Conservation (phyloP, 2,888 invertebrate species). For the Polymixis lichenea region DNA sequence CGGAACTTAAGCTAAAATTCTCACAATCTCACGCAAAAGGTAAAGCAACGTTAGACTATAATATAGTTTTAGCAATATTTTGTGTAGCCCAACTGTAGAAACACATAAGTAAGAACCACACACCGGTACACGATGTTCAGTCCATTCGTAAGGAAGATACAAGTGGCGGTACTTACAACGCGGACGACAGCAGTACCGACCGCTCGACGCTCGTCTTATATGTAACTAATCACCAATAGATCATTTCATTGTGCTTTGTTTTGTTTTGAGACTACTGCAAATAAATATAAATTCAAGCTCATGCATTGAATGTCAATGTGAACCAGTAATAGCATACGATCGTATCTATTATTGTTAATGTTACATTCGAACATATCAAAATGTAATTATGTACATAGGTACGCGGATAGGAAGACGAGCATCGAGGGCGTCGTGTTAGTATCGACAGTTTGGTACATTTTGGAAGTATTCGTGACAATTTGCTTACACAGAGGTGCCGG, state of each 20-base stretch:
- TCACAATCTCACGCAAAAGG: conserved; percentile 91
- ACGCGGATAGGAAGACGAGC: conserved; percentile 57
- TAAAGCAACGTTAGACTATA: conserved; percentile 91
- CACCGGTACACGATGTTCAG: conserved; percentile 84
- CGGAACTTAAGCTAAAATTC: conserved; percentile 91
- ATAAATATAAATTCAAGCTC: conserved; percentile 65
- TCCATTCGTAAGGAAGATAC: conserved; percentile 82
- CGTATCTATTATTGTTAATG: conserved; percentile 49
- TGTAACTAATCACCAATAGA: conserved; percentile 74
- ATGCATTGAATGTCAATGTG: conserved; percentile 66
- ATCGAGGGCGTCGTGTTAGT: conserved; percentile 31
- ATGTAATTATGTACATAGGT: conserved; percentile 55
- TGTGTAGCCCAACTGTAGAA: conserved; percentile 87
- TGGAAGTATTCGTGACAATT: conserved; percentile 41
- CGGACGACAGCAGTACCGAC: conserved; percentile 68
- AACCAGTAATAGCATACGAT: conserved; percentile 61
- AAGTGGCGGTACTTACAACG: conserved; percentile 69
- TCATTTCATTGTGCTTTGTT: conserved; percentile 75
- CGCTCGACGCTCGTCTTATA: conserved; percentile 61
- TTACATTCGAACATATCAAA: conserved; percentile 55
- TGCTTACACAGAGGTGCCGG: conserved; percentile 46
- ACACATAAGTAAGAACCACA: conserved; percentile 83
- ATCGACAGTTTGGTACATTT: conserved; percentile 23
- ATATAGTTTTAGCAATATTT: conserved; percentile 90
- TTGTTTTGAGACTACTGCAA: conserved; percentile 71